Conservation (phyloP, 2,797 vertebrate genomes). For the Phrynocephalus guinanensis region DNA sequence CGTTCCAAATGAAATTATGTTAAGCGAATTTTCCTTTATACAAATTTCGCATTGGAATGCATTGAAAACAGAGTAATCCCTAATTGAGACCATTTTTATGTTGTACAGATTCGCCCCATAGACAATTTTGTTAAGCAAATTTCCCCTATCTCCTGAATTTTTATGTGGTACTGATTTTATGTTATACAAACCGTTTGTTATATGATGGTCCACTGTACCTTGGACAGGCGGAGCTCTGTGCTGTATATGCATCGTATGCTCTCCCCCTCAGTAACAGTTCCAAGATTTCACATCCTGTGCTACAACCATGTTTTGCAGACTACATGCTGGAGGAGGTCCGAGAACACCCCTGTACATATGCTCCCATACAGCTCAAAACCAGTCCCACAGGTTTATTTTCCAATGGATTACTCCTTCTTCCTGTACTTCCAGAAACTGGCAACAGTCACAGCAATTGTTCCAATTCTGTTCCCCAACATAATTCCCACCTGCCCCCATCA, state of each 20-base stretch:
- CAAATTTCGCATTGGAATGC: no score
- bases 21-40: no score
- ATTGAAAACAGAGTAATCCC: no score
- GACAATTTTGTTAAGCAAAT: no score
- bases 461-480: constrained; percentile 15
- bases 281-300: neutral
- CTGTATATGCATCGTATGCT: neutral
- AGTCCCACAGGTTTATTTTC: neutral
- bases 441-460: constrained; percentile 35
- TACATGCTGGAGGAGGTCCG: neutral
- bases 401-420: neutral
- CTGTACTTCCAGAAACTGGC: neutral
- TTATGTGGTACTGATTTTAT: no score
- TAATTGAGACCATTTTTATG: no score
- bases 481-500: constrained; percentile 16
- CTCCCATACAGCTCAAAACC: neutral
- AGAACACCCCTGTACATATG: neutral
- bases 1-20: no score
- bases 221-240: neutral
- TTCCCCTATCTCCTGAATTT: no score
- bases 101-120: no score
- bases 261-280: neutral
- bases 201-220: no score
- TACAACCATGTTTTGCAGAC: neutral
- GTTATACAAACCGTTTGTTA: no score